Evolutionary conservation across 1,140 invertebrate species (phyloP), one percentile per base, ranked within the genome.

Genomic region (Doryteuthis pealeii): DNA sequence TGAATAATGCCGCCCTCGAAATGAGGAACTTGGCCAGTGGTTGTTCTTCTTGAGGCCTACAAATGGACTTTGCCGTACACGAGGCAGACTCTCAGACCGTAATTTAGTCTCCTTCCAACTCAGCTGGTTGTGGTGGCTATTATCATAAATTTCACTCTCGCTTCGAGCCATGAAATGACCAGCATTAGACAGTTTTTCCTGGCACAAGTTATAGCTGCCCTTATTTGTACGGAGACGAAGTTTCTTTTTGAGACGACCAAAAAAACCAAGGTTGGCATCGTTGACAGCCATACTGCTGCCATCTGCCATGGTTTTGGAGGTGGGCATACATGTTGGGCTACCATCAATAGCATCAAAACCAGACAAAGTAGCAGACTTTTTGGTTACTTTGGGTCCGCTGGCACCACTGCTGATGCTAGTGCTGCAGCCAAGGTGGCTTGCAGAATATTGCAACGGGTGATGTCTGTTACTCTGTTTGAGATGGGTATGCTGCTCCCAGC

Each of bases 141-240:
- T 68, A 26, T 68, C 66, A 22, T 68, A 68, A 22, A 68, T 68
- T 22, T 68, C 66, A 30, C 66, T 68, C 66, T 68, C 66, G 22
- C 66, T 68, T 6, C 66, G 66, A 18, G 66, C 66, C 32, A 68
- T 68, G 31, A 26, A 68, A 15, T 33, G 32, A 26, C 30, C 31
- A 31, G n/a, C 31, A 10, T 33, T 31, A 4, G 30, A 31, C 66
- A 68, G 31, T 22, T 68, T 33, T 33, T 68, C 30, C 66, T 68
- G 66, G 66, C 32, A 68, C 15, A 68, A 18, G 31, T 30, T 68
- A 30, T 68, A 68, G 30, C 66, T 68, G 31, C 66, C 66, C 30
- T 68, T 68, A 28, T 62, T 62, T 5, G 10, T 68, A 31, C 31
- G 66, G 28, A 68, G 18, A 22, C 66, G n/a, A 30, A 68, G 30